Base-by-base conservation (phyloP, 2,113 vertebrate genomes). In the Rhadina sibilatrix region DNA sequence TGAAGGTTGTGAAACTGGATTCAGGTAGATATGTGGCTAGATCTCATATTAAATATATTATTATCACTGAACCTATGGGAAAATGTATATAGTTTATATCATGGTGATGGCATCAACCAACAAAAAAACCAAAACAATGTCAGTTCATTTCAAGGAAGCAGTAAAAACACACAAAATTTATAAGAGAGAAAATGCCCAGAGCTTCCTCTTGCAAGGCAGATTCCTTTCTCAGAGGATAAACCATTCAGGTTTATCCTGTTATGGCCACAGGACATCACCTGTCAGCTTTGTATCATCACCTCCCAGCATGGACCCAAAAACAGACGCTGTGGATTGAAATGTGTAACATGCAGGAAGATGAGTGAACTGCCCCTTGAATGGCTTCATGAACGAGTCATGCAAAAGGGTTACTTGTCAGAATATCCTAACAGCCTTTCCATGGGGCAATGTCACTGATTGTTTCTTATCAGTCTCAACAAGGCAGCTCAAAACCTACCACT, bases 181-280 rank as follows among this genome's bases (percentile, higher is more conserved):
- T 56, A 44, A 42, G 24, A 70, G 19, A 80, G 7, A 66, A 91
- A 82, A 61, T 13, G 27, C 50, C 66, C 30, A 80, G 42, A 66
- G 60, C 88, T 92, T 87, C 76, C 88, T 83, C 68, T 23, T 72
- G 35, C 2, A 2, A 54, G 63, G 25, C 21, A 64, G 30, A 50
- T 78, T 83, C 9, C 20, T 71, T 90, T 64, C 0, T 1, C 54
- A 64, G 54, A 81, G 35, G 52, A 56, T 56, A 85, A 89, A 92
- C 28, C 0, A 0, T 37, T 35, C 14, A 25, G n/a, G 30, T 72
- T 81, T 81, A 70, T 66, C 54, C 66, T 0, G 0, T 30, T 49
- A 28, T 2, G 20, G 89, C 77, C 49, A 57, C n/a, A 59, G 77
- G 71, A 70, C 71, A 88, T 83, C 74, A 42, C 66, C 57, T 65